A percentile compares a stretch with the other conserved stretches of the same genome.
Conservation (phyloP, 1,140 invertebrate genomes). For the Triops longicaudatus region DNA sequence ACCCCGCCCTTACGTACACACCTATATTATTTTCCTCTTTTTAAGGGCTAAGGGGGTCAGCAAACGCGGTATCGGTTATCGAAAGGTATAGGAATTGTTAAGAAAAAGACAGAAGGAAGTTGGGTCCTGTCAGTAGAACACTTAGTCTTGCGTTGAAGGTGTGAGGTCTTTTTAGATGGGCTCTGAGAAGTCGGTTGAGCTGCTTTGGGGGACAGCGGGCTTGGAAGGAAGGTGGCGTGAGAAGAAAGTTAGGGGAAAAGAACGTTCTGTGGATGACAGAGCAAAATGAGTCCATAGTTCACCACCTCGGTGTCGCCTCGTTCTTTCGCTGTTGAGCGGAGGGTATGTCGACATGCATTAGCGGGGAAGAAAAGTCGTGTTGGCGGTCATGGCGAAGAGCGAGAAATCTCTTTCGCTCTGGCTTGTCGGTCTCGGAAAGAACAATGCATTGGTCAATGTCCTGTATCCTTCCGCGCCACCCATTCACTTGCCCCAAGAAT, state of each 20-base stretch:
- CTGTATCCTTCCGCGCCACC: neutral
- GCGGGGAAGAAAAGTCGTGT: neutral
- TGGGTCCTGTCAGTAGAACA: neutral
- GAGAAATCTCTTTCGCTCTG: conserved; percentile 14
- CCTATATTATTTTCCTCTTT: neutral
- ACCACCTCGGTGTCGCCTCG: neutral
- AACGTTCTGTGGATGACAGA: neutral
- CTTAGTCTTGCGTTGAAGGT: neutral
- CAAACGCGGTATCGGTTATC: neutral
- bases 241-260: neutral
- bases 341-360: conserved; percentile 14
- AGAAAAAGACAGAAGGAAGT: neutral
- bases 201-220: no score
- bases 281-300: conserved; percentile 12
- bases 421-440: neutral
- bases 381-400: neutral
- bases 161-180: neutral
- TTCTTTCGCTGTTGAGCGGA: neutral
- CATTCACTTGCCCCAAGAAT: neutral
- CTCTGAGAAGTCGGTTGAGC: no score
- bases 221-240: neutral
- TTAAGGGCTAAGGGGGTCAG: neutral
- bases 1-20: neutral
- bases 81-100: neutral
- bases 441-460: neutral